These are phyloP conservation scores for Gulo gulo DNA, from an alignment of 2,113 vertebrate genomes.

Conservation along the genomic window DNA sequence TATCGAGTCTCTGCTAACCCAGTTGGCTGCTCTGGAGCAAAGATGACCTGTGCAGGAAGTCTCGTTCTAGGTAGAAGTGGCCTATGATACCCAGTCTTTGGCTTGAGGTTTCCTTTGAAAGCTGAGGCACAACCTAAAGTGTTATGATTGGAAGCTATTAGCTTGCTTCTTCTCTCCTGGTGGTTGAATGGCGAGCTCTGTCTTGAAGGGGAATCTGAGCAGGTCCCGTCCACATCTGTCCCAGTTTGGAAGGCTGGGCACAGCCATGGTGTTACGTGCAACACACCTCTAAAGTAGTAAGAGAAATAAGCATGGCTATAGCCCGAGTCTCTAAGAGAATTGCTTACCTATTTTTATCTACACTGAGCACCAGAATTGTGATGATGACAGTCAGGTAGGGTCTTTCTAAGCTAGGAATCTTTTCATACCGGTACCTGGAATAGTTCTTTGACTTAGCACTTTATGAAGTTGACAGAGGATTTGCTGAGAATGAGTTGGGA, in stretches of 20 bases:
- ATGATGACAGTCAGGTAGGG: neutral
- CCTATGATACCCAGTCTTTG: neutral
- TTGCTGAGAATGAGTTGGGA: neutral
- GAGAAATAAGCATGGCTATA: neutral
- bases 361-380: neutral
- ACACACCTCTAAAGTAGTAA: neutral
- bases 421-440: neutral
- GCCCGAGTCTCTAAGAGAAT: neutral
- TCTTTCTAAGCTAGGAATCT: neutral
- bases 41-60: neutral
- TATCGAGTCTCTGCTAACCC: neutral
- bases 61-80: neutral
- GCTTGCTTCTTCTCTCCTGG: neutral
- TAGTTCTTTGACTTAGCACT: neutral
- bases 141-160: neutral
- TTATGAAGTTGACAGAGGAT: neutral
- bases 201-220: neutral
- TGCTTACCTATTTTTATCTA: neutral
- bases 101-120: neutral
- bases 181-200: neutral
- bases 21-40: neutral
- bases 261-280: neutral
- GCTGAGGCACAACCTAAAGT: neutral
- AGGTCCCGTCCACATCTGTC: neutral
- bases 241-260: neutral